Conservation (phyloP, 53 echinoderm and acorn worm species). For the Paracentrotus lividus region DNA sequence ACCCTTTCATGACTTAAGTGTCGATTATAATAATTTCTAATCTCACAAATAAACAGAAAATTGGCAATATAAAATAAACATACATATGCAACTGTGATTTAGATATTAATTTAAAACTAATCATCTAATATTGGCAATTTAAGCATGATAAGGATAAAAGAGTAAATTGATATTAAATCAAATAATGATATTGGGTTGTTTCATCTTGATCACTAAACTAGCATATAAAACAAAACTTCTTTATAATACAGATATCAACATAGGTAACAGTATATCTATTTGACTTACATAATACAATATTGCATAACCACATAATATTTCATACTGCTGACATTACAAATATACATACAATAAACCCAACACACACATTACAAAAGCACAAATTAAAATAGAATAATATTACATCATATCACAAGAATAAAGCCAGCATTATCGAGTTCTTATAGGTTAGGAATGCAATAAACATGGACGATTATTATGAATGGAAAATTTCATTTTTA, state of each 20-base stretch:
- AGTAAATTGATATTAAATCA: background rate
- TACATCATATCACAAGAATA: background rate
- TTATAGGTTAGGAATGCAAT: background rate
- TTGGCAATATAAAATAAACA: background rate
- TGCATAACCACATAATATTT: slow-evolving; percentile 50
- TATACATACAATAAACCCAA: background rate
- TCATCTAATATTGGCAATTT: background rate
- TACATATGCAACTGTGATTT: background rate
- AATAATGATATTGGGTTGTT: slow-evolving; percentile 45
- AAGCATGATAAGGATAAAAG: background rate
- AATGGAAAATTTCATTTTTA: background rate
- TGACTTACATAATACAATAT: slow-evolving; percentile 45
- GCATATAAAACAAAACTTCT: slow-evolving; percentile 33
- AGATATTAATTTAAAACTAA: background rate
- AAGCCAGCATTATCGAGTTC: background rate
- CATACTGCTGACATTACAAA: background rate
- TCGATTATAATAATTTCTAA: background rate
- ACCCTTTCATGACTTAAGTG: background rate
- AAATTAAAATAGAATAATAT: background rate
- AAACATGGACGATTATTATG: background rate
- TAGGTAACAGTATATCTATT: slow-evolving; percentile 39
- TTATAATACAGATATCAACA: slow-evolving; percentile 9
- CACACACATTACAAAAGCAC: slow-evolving; percentile 26
- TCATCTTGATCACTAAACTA: background rate
- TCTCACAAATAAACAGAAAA: background rate